Conservation (phyloP, 2,797 vertebrate species). For the Nyctibius grandis region DNA sequence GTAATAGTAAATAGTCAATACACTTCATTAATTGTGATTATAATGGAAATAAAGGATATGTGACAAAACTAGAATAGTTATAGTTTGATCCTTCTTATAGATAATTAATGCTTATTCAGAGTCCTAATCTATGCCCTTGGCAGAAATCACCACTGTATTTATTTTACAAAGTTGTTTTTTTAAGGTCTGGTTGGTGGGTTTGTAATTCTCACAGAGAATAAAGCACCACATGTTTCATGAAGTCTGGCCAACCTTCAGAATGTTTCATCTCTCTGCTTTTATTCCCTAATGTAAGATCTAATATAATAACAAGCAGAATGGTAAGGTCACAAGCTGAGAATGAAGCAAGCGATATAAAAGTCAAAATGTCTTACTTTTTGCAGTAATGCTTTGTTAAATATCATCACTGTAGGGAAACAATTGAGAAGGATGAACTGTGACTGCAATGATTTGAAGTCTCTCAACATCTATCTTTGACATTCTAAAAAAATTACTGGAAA, state of each 20-base stretch:
- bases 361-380: constrained; percentile 23
- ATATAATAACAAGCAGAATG: constrained; percentile 11
- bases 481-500: background rate
- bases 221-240: background rate
- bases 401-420: constrained; percentile 4
- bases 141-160: background rate
- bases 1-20: background rate
- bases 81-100: background rate
- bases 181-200: background rate
- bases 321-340: constrained; percentile 28
- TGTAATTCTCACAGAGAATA: constrained; percentile 23
- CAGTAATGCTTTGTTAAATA: constrained; percentile 22
- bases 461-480: background rate
- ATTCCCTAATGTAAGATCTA: background rate
- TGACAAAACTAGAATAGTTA: background rate
- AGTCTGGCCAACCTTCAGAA: background rate
- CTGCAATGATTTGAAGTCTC: background rate
- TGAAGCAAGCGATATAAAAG: constrained; percentile 10
- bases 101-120: background rate
- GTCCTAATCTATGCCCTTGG: background rate
- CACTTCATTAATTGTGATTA: background rate
- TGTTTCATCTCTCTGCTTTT: background rate
- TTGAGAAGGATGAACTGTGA: constrained; percentile 1
- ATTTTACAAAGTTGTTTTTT: background rate
- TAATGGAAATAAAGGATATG: background rate